phyloP scores from a whole-genome alignment of 1,140 invertebrate species.

The Eurosta solidaginis region DNA sequence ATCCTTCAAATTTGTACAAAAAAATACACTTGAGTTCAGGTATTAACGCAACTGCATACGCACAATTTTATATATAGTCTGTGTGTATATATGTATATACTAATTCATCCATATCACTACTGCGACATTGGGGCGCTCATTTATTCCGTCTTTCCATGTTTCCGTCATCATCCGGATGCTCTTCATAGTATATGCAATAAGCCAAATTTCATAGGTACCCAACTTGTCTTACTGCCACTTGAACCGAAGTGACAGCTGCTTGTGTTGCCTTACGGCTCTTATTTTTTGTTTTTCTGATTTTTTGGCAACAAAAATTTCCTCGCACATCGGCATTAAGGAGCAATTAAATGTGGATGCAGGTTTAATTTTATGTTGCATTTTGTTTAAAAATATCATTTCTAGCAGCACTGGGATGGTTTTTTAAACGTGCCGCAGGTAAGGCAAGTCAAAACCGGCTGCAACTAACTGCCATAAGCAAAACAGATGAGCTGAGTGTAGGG shows the following conservation, averaged over 20 bases:
- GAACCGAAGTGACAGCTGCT: background rate
- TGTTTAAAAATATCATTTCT: background rate
- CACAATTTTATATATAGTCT: no score
- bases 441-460: no score
- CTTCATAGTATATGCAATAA: background rate
- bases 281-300: background rate
- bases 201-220: background rate
- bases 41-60: no score
- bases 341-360: constrained; percentile 1
- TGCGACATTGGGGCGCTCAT: background rate
- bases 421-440: background rate
- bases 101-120: background rate
- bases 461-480: no score
- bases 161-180: background rate
- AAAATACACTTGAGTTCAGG: no score
- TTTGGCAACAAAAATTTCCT: background rate
- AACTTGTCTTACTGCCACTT: background rate
- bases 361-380: background rate
- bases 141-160: constrained; percentile 2
- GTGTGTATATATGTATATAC: no score
- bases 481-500: no score
- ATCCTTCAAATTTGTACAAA: no score
- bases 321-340: background rate
- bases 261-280: background rate
- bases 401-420: background rate